Evolutionary conservation across 2,888 invertebrate species (phyloP), one percentile per base, ranked within the genome.

Genomic region (Lepidonotus clava): DNA sequence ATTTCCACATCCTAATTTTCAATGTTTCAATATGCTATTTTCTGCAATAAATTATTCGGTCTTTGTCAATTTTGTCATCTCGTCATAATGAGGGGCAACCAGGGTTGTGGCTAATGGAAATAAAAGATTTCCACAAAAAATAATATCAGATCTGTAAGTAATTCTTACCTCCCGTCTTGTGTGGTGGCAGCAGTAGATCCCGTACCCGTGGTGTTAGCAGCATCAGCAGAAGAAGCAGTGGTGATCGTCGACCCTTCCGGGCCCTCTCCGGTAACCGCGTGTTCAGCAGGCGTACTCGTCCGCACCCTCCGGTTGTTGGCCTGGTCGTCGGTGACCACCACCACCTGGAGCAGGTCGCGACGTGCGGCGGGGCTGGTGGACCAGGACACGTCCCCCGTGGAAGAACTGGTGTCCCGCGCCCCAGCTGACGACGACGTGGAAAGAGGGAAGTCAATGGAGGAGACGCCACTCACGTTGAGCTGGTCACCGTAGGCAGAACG

Each of bases 81-180:
- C n/a, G n/a, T n/a, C n/a, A n/a, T n/a, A n/a, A n/a, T n/a, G n/a
- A n/a, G n/a, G n/a, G n/a, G n/a, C n/a, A n/a, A n/a, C n/a, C n/a
- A n/a, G n/a, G n/a, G n/a, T n/a, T n/a, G n/a, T n/a, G n/a, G n/a
- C n/a, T n/a, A n/a, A n/a, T n/a, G n/a, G n/a, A n/a, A n/a, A n/a
- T n/a, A n/a, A n/a, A n/a, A 46, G 8, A 46, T 46, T 46, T 46
- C 46, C 18, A 46, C 8, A 46, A 11, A 46, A 8, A 46, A 11
- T 8, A 11, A 46, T 11, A 46, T 11, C 18, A 46, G 18, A 46
- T 18, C 8, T 46, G 18, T 8, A 18, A 46, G 8, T 46, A 56
- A 24, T 5, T 11, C 71, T 36, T 34, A 71, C 71, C 71, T 71
- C 38, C 71, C 71, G 71, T 71, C 71, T 38, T 71, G 71, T 36